A percentile compares a stretch with the other conserved stretches of the same genome.
phyloP scores from a whole-genome alignment of 1,140 invertebrate genomes.

The Drosophila parabipectinata region DNA sequence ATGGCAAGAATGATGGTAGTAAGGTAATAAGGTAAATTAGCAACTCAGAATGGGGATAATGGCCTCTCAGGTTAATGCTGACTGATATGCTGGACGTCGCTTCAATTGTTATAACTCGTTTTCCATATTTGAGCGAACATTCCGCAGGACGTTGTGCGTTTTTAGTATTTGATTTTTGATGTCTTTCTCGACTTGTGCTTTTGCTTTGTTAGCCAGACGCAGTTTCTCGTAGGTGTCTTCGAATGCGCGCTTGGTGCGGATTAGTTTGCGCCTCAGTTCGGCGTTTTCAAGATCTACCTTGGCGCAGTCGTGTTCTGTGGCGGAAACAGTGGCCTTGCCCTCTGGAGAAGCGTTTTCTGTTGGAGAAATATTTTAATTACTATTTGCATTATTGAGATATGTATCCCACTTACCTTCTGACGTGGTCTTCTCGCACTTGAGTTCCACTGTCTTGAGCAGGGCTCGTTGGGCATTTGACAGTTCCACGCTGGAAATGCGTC shows the following conservation, averaged over 20 bases:
- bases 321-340: conserved; percentile 9
- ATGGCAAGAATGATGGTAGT: conserved; percentile 34
- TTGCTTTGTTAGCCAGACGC: conserved; percentile 85
- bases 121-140: conserved; percentile 86
- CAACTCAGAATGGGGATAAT: conserved; percentile 19
- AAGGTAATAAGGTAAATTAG: conserved; percentile 20
- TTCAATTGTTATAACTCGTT: conserved; percentile 73
- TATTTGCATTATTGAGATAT: not conserved
- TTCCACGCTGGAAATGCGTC: conserved; percentile 86
- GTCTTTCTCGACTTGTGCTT: conserved; percentile 86
- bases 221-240: conserved; percentile 86
- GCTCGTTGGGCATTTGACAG: conserved; percentile 62
- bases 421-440: conserved; percentile 36
- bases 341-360: conserved; percentile 48
- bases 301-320: conserved; percentile 65
- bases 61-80: conserved; percentile 40
- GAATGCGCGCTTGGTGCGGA: conserved; percentile 85
- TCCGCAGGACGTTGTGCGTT: conserved; percentile 86
- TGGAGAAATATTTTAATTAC: not conserved
- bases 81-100: conserved; percentile 34
- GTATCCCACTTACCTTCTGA: conserved; percentile 36
- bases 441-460: conserved; percentile 71
- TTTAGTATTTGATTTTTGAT: conserved; percentile 87
- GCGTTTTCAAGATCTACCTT: conserved; percentile 86
- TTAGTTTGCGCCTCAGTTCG: conserved; percentile 85